Evolutionary conservation across 2,888 invertebrate species (phyloP).

Genomic region (Aporophyla nigra): DNA sequence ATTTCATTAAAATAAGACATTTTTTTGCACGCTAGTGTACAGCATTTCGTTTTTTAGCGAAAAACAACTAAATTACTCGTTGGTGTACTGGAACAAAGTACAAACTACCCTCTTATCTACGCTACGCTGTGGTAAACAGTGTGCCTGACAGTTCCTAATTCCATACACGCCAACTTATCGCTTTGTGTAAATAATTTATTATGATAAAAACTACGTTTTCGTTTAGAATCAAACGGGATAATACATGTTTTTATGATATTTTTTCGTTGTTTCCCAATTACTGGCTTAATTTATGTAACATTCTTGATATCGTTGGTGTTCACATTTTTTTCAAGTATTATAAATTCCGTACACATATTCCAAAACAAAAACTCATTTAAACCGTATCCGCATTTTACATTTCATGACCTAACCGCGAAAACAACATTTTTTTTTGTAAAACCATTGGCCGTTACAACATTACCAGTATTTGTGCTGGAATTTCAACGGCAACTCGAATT

Average conservation of each 20-base stretch:
- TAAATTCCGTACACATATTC: constrained; percentile 16
- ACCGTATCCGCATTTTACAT: constrained; percentile 40
- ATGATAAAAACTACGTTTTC: constrained; percentile 8
- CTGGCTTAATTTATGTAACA: constrained; percentile 10
- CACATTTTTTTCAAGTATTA: constrained; percentile 10
- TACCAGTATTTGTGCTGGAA: constrained; percentile 61
- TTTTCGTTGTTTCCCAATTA: constrained; percentile 30
- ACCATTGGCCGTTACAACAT: constrained; percentile 60
- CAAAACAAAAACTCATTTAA: constrained; percentile 21
- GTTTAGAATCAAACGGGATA: constrained; percentile 1
- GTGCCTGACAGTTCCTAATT: constrained; percentile 54
- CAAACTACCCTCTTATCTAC: constrained; percentile 52
- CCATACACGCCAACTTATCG: constrained; percentile 31
- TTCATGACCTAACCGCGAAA: constrained; percentile 57
- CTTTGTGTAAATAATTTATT: constrained; percentile 38
- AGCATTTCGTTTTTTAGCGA: not conserved
- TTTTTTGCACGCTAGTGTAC: constrained; percentile 16
- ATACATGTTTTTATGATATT: not conserved
- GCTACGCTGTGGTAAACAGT: constrained; percentile 32
- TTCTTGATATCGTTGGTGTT: constrained; percentile 20
- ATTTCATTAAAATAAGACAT: constrained; percentile 5
- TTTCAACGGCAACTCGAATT: constrained; percentile 51
- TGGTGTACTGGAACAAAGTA: constrained; percentile 43
- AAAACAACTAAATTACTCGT: constrained; percentile 40
- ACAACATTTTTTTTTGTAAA: constrained; percentile 60